Percentiles rank a stretch among this genome's conserved stretches.
These are phyloP conservation scores for Thryonomys swinderianus DNA, from an alignment of 2,113 vertebrate genomes.

Conservation along the genomic window DNA sequence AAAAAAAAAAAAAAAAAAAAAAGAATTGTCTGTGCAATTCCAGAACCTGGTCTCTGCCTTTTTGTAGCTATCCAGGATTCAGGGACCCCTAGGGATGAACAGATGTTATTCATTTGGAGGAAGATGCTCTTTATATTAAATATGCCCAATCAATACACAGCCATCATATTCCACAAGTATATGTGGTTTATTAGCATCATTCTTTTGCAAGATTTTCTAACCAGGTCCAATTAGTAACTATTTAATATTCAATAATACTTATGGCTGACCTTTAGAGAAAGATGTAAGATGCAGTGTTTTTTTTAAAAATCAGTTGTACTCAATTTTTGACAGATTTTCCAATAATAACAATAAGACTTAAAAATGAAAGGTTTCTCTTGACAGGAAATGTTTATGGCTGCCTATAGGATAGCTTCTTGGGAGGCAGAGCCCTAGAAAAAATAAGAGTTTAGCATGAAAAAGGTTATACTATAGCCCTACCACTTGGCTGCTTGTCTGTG, in stretches of 20 bases:
- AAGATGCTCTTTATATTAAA: slow-evolving; percentile 30
- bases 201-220: slow-evolving; percentile 25
- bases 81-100: neutral
- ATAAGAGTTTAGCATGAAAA: neutral
- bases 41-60: neutral
- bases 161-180: neutral
- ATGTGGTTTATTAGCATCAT: neutral
- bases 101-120: neutral
- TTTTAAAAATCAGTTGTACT: neutral
- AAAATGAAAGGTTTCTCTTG: neutral
- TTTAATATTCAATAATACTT: neutral
- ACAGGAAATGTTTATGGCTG: neutral
- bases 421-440: too few species aligned
- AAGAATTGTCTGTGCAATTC: neutral
- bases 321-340: slow-evolving; percentile 59
- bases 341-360: neutral
- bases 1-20: too few species aligned
- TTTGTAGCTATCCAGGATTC: neutral
- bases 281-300: neutral
- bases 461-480: neutral
- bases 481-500: neutral
- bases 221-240: neutral
- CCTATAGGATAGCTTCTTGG: neutral
- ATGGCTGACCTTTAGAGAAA: neutral
- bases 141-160: neutral